phyloP scores from a whole-genome alignment of 2,888 invertebrate genomes.

The Netelia melanura region DNA sequence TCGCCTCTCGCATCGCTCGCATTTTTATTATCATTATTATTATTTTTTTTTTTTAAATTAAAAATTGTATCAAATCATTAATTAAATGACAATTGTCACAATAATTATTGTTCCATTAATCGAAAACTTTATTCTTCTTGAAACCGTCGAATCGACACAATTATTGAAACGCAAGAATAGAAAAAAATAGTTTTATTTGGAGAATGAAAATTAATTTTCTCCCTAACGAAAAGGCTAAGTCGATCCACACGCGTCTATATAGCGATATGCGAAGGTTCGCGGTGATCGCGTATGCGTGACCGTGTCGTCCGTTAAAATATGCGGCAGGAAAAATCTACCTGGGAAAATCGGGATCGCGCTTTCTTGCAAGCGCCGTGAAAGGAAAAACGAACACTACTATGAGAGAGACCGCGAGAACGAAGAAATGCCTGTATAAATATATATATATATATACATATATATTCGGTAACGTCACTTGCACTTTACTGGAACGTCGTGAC shows the following conservation, averaged over 20 bases:
- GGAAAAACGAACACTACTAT: conserved; percentile 41
- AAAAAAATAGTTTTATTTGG: no score
- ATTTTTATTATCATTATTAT: no score
- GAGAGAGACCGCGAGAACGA: conserved; percentile 38
- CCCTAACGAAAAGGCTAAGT: neutral
- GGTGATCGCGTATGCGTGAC: conserved; percentile 75
- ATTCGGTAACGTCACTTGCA: conserved; percentile 37
- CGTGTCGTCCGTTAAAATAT: conserved; percentile 75
- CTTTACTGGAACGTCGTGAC: conserved; percentile 51
- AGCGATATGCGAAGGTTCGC: conserved; percentile 35
- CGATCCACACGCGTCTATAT: neutral
- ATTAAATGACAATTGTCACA: neutral
- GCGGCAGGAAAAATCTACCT: conserved; percentile 78
- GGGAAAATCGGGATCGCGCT: conserved; percentile 79
- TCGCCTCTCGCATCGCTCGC: conserved; percentile 11
- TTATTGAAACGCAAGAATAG: no score
- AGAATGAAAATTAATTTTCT: conserved; percentile 26
- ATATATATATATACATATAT: conserved; percentile 2
- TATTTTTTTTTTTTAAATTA: neutral
- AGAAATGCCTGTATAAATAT: neutral
- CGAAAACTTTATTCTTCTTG: no score
- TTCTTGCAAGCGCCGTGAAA: conserved; percentile 53
- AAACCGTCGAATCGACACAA: no score
- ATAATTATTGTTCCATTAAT: neutral
- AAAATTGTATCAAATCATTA: conserved; percentile 22